These are phyloP conservation scores for Orthonevra nobilis DNA, from an alignment of 2,888 invertebrate species.

Conservation along the genomic window DNA sequence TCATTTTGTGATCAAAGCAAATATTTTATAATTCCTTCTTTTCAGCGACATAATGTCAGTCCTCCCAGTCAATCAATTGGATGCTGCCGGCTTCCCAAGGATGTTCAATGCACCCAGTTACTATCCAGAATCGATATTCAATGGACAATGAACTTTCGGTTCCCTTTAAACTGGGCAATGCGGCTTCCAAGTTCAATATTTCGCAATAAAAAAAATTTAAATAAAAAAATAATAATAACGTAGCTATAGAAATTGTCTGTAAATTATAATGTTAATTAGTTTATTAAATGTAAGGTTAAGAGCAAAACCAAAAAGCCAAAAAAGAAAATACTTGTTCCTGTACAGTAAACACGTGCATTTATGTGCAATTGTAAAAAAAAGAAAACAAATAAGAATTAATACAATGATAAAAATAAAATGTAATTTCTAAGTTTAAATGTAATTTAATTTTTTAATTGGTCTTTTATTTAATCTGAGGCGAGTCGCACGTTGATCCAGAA, in stretches of 20 bases:
- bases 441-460: too few species aligned
- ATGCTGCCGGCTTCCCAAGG: conserved; percentile 78
- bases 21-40: conserved; percentile 24
- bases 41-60: conserved; percentile 79
- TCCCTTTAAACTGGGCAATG: neutral
- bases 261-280: conserved; percentile 46
- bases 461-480: too few species aligned
- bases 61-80: conserved; percentile 79
- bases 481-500: too few species aligned
- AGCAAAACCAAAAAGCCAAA: conserved; percentile 1
- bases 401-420: conserved; percentile 39
- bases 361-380: conserved; percentile 69
- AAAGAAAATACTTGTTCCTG: conserved; percentile 27
- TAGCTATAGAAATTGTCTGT: conserved; percentile 54
- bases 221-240: conserved; percentile 5
- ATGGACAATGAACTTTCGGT: conserved; percentile 75
- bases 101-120: conserved; percentile 80
- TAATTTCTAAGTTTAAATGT: conserved; percentile 26
- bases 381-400: too few species aligned
- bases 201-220: conserved; percentile 16
- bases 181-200: conserved; percentile 6
- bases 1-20: too few species aligned
- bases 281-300: conserved; percentile 5
- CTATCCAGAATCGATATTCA: conserved; percentile 80
- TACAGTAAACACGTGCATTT: conserved; percentile 49